Evolutionary conservation across 2,888 invertebrate genomes (phyloP).

Genomic region (Troides helena): DNA sequence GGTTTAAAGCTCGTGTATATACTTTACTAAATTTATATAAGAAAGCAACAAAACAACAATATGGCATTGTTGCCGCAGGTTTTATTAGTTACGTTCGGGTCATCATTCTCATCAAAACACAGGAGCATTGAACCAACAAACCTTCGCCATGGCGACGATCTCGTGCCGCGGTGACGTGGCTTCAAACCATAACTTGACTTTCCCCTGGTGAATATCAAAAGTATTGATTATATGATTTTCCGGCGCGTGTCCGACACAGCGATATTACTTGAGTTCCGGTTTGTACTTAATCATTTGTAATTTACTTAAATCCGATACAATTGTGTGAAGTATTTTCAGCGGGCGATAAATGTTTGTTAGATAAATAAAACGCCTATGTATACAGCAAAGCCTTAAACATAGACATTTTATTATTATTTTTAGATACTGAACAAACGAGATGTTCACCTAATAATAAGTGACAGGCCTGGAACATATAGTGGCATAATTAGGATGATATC

Average conservation of each 20-base stretch:
- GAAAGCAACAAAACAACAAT: not conserved
- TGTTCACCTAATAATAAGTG: no score
- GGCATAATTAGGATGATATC: no score
- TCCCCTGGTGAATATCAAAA: slow-evolving; percentile 16
- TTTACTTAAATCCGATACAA: not conserved
- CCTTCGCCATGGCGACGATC: slow-evolving; percentile 34
- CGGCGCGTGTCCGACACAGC: slow-evolving; percentile 12
- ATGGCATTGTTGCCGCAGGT: not conserved
- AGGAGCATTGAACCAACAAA: slow-evolving; percentile 37
- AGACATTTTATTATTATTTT: no score
- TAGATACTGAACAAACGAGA: no score
- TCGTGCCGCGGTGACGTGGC: slow-evolving; percentile 33
- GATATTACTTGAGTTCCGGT: not conserved
- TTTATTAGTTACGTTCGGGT: slow-evolving; percentile 1
- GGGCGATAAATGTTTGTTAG: no score
- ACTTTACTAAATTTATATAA: not conserved
- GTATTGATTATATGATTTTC: slow-evolving; percentile 21
- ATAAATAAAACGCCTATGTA: no score
- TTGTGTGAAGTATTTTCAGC: not conserved
- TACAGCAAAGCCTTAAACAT: no score
- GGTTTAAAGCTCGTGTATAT: not conserved
- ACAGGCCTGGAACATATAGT: no score
- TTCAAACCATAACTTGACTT: slow-evolving; percentile 14
- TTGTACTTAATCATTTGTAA: not conserved
- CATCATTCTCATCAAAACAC: slow-evolving; percentile 16